Conservation (phyloP, 2,888 invertebrate species). For the Calliopum simillimum region DNA sequence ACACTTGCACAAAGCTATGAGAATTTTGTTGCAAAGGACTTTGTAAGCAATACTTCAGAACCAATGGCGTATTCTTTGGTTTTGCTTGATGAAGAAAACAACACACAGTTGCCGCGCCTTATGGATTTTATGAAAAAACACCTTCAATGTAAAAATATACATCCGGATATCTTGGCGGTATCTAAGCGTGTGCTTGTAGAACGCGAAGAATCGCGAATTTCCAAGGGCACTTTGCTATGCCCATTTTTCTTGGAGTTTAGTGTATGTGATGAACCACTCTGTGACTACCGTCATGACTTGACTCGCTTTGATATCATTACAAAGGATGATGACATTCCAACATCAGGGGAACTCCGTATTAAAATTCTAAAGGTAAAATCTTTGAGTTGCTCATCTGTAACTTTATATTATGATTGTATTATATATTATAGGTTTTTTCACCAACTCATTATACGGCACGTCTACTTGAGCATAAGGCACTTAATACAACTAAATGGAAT, state of each 20-base stretch:
- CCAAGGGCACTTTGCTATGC: slow-evolving; percentile 60
- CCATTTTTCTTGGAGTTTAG: slow-evolving; percentile 74
- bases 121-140: slow-evolving; percentile 70
- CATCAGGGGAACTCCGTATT: slow-evolving; percentile 46
- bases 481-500: slow-evolving; percentile 42
- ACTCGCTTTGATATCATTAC: slow-evolving; percentile 70
- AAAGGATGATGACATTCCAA: slow-evolving; percentile 68
- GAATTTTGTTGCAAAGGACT: slow-evolving; percentile 51
- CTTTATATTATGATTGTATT: slow-evolving; percentile 12
- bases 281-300: slow-evolving; percentile 74
- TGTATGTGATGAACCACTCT: slow-evolving; percentile 72
- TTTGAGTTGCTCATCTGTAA: slow-evolving; percentile 6
- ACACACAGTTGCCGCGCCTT: slow-evolving; percentile 73
- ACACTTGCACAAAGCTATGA: slow-evolving; percentile 74
- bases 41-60: slow-evolving; percentile 21
- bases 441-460: slow-evolving; percentile 75
- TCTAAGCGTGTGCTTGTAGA: slow-evolving; percentile 44
- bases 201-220: slow-evolving; percentile 50
- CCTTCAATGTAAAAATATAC: slow-evolving; percentile 50
- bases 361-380: slow-evolving; percentile 45
- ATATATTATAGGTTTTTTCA: slow-evolving; percentile 57
- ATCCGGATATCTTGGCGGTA: slow-evolving; percentile 52
- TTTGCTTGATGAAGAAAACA: slow-evolving; percentile 72
- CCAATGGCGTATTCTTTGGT: slow-evolving; percentile 65
- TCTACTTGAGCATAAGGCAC: slow-evolving; percentile 66